Conservation (phyloP, 2,113 vertebrate genomes). For the Pachypanchax playfairii region DNA sequence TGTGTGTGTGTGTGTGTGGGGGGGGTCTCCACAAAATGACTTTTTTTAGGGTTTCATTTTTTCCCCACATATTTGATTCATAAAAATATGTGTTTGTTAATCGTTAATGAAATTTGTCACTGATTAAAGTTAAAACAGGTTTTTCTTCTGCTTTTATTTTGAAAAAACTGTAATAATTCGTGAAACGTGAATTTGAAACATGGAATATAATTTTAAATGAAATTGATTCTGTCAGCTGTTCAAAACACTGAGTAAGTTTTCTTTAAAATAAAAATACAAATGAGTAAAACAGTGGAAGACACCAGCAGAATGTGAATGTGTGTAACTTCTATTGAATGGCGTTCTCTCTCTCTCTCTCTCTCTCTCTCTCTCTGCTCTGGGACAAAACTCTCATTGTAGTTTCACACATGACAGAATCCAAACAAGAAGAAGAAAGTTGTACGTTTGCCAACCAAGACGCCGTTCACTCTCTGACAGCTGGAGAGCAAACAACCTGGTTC, state of each 20-base stretch:
- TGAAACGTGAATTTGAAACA: neutral
- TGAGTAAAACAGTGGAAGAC: neutral
- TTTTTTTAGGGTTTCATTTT: neutral
- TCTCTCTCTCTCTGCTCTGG: constrained; percentile 21
- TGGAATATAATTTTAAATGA: too few relatives aligned
- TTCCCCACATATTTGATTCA: too few relatives aligned
- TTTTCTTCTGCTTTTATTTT: neutral
- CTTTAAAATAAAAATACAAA: neutral
- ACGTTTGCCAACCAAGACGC: constrained; percentile 34
- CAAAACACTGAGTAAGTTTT: too few relatives aligned
- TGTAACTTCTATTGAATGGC: constrained; percentile 49
- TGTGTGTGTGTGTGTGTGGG: constrained; percentile 12
- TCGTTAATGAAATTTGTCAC: neutral
- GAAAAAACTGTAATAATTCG: neutral
- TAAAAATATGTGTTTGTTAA: neutral
- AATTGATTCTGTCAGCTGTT: too few relatives aligned
- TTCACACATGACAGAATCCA: constrained; percentile 65
- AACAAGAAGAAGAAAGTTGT: constrained; percentile 60
- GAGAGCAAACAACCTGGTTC: constrained; percentile 51
- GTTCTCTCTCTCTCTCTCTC: constrained; percentile 23
- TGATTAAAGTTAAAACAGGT: neutral
- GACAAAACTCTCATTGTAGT: constrained; percentile 64
- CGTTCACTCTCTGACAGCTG: constrained; percentile 5
- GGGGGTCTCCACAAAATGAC: too few relatives aligned
- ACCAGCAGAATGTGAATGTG: constrained; percentile 4